Evolutionary conservation across 2,888 invertebrate genomes (phyloP), one percentile per base, ranked within the genome.

Genomic region (Eremobia ochroleuca): DNA sequence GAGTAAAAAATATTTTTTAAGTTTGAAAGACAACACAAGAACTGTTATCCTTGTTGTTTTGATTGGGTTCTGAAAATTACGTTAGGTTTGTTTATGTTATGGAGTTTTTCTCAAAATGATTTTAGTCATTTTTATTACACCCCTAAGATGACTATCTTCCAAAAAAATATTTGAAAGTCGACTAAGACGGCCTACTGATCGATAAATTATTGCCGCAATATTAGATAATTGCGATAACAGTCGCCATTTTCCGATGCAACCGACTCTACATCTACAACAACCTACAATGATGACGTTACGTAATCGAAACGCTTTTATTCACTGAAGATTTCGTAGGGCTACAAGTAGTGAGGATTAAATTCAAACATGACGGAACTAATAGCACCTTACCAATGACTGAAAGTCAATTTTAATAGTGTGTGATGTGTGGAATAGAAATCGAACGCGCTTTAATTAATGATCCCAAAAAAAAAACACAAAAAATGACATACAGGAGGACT

Each of bases 11-110:
- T 18, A 2, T 58, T 34, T 9, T 2, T 2, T 9, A 52, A 13
- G 11, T 15, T 28, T 21, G 13, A 28, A 66, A 13, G 4, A n/a
- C n/a, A n/a, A 13, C 25, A 52, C n/a, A 11, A 28, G 28, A 40
- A 40, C 4, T 69, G 40, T 15, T 40, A 28, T 59, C 4, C 18
- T 59, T 49, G 73, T 75, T 61, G 37, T 75, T 73, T 61, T 75
- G 37, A 0, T 18, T 43, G 6, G 4, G 21, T 15, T 43, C 40
- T 72, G 21, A 72, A 43, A 55, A 59, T 46, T 46, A 71, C 43
- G 58, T 74, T 74, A 72, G 34, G 73, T 74, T 73, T 74, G 73
- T 74, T 73, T 28, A 46, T 72, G 21, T 46, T 72, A 58, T 0
- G 31, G 15, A 73, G 8, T 31, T 15, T 4, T 66, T 15, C 34